Base-by-base conservation (phyloP, 2,113 vertebrate species). In the Penelope pileata region DNA sequence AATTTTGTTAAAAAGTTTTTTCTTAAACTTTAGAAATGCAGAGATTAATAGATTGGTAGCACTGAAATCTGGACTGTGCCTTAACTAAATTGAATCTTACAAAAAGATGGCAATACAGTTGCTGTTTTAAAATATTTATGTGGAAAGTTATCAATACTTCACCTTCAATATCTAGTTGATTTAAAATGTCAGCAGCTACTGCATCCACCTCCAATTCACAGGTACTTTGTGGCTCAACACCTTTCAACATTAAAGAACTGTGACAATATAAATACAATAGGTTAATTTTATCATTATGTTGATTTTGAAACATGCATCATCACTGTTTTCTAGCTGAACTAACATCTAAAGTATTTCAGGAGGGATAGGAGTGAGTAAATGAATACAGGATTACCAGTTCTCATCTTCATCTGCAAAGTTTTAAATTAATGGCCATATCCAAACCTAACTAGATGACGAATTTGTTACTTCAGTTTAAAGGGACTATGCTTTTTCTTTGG, bases 181-280 rank as follows among this genome's bases (percentile, higher is more conserved):
- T 99, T 92, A 99, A 98, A 96, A 99, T 96, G 93, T 99, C 99
- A 78, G 98, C 98, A 94, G 99, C 99, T 72, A 99, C 99, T 32
- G 99, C 99, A 90, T 99, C 99, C n/a, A 98, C 99, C 97, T 99
- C 99, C 96, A 99, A 98, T 97, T 99, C 99, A 97, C 99, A 99
- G 38, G 99, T 99, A 97, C 99, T 99, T 96, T 98, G 98, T 92
- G 97, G 99, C 81, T 98, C 97, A 96, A 99, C 98, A 59, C 98
- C 98, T 56, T 99, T 98, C 95, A 99, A 95, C 83, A 99, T 96
- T 92, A 99, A 97, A 88, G 99, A 99, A 95, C 99, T 99, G 96
- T 66, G 94, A 97, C 75, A 90, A 97, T 79, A 96, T 86, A 81
- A 97, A 95, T 21, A 94, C 6, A 21, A 51, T 16, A 47, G n/a